Conservation (phyloP, 2,113 vertebrate species). For the Pteropus alecto region DNA sequence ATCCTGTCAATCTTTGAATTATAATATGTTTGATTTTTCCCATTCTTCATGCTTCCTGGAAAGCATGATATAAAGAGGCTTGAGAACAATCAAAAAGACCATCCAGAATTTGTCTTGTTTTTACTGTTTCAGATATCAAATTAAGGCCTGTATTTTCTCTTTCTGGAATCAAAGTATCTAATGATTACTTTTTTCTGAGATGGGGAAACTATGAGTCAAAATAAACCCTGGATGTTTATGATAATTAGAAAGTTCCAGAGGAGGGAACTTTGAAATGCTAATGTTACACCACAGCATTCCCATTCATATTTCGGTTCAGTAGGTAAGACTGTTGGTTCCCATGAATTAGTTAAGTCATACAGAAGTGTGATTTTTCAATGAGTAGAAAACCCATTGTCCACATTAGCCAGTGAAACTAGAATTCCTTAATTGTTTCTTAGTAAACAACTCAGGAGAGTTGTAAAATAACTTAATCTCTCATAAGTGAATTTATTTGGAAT, state of each 20-base stretch:
- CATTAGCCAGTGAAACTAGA: neutral
- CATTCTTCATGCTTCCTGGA: no score
- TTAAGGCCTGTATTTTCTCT: neutral
- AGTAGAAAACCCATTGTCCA: neutral
- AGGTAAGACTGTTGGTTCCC: neutral
- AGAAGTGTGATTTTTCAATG: neutral
- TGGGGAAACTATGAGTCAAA: neutral
- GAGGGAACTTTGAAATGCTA: neutral
- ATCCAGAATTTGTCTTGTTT: no score
- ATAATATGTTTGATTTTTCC: no score
- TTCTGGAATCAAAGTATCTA: neutral
- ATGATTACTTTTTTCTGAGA: neutral
- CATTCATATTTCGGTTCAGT: neutral
- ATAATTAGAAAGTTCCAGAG: neutral
- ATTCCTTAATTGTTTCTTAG: neutral
- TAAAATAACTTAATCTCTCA: neutral
- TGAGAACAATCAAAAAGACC: no score
- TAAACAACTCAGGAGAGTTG: neutral
- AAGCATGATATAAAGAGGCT: no score
- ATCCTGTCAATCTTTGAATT: no score
- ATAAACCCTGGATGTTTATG: neutral
- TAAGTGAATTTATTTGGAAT: neutral
- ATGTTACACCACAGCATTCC: neutral
- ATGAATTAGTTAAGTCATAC: neutral
- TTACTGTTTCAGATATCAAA: no score